These are phyloP conservation scores for Chironomus tentans DNA, from an alignment of 2,888 invertebrate species.

Conservation along the genomic window DNA sequence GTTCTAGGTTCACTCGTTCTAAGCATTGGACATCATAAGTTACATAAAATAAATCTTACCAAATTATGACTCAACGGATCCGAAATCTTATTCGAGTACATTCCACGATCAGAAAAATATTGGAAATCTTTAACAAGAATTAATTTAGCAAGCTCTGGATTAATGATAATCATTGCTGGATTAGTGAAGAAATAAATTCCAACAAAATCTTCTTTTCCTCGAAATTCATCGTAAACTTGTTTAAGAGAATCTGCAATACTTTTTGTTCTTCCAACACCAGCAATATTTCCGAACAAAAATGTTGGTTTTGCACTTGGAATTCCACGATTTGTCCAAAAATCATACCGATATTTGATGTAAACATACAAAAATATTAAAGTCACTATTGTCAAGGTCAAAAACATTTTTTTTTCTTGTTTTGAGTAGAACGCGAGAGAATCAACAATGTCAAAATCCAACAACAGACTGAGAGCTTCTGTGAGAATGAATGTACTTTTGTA, in stretches of 20 bases:
- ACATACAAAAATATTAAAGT: not conserved
- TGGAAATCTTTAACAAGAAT: not conserved
- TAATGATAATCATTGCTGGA: constrained; percentile 31
- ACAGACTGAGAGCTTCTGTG: not conserved
- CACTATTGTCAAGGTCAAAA: not conserved
- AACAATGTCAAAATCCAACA: too few species aligned
- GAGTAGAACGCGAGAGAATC: not conserved
- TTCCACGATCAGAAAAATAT: not conserved
- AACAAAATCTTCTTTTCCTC: constrained; percentile 32
- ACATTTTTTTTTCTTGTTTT: not conserved
- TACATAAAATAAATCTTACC: constrained; percentile 30
- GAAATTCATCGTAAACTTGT: constrained; percentile 34
- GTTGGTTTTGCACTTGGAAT: not conserved
- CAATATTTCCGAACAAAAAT: not conserved
- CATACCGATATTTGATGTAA: not conserved
- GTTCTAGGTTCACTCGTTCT: too few species aligned
- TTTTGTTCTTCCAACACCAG: not conserved
- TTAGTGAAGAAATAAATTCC: constrained; percentile 35
- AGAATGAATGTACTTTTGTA: not conserved
- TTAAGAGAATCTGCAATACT: constrained; percentile 32
- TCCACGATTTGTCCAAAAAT: not conserved
- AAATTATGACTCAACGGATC: constrained; percentile 30
- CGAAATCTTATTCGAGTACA: not conserved
- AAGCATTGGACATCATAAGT: too few species aligned
- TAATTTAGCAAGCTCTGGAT: constrained; percentile 30